phyloP scores from a whole-genome alignment of 2,888 invertebrate genomes.

The Stomorhina lunata region DNA sequence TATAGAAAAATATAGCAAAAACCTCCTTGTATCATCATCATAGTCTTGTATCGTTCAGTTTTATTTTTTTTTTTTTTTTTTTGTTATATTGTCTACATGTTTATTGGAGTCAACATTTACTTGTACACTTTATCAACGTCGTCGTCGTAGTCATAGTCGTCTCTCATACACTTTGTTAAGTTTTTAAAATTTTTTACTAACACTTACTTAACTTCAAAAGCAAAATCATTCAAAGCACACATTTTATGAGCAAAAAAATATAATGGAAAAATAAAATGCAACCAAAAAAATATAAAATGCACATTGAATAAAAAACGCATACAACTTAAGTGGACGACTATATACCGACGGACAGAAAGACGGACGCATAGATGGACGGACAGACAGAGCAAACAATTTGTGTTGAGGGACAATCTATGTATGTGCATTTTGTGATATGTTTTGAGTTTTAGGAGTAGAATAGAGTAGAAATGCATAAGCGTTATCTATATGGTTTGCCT shows the following conservation, averaged over 20 bases:
- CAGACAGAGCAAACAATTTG: neutral
- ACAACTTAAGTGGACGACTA: conserved; percentile 47
- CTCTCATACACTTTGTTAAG: neutral
- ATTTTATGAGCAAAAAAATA: conserved; percentile 13
- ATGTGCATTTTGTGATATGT: conserved; percentile 24
- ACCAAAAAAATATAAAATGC: conserved; percentile 44
- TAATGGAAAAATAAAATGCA: conserved; percentile 20
- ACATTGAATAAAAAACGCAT: conserved; percentile 58
- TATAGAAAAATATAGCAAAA: conserved; percentile 52
- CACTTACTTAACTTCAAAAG: conserved; percentile 46
- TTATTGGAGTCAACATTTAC: conserved; percentile 52
- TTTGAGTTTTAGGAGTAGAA: conserved; percentile 57
- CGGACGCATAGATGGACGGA: neutral
- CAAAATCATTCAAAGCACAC: conserved; percentile 58
- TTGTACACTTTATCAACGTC: conserved; percentile 46
- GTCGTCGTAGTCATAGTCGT: conserved; percentile 12
- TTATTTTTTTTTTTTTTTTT: neutral
- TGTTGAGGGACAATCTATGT: neutral
- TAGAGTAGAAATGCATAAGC: conserved; percentile 40
- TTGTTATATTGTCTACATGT: conserved; percentile 28
- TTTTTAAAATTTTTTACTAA: conserved; percentile 32
- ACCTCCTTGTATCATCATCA: conserved; percentile 45
- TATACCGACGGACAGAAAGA: conserved; percentile 2
- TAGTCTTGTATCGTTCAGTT: too few relatives aligned
- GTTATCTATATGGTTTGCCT: conserved; percentile 33